These are phyloP conservation scores for Stegostoma tigrinum DNA, from an alignment of 2,113 vertebrate species.

Conservation along the genomic window DNA sequence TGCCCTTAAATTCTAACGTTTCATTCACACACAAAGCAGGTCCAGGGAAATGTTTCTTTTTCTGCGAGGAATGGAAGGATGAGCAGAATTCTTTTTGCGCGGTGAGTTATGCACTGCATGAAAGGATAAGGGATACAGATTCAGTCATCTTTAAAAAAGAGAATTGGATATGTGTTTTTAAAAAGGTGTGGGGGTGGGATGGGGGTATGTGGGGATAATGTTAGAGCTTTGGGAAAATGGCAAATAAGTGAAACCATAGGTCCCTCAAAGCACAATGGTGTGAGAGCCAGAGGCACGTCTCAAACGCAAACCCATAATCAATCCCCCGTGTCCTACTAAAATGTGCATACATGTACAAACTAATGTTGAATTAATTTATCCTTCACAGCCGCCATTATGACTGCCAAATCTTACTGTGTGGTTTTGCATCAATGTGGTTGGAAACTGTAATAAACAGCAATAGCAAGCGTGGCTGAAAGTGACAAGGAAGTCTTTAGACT, in stretches of 20 bases:
- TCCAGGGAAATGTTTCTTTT: background rate
- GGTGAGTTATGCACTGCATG: background rate
- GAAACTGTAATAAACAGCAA: background rate
- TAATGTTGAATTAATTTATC: background rate
- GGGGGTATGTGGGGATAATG: too few species aligned
- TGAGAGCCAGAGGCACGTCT: background rate
- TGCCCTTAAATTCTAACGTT: background rate
- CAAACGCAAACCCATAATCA: background rate
- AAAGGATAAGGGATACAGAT: background rate
- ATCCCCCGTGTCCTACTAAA: too few species aligned
- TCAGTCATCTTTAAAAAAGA: too few species aligned
- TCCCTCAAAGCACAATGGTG: too few species aligned
- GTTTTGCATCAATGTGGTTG: background rate
- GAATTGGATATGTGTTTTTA: too few species aligned
- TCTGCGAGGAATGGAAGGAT: background rate
- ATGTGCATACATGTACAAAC: background rate
- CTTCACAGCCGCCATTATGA: background rate
- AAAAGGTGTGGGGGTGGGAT: too few species aligned
- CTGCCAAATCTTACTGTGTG: background rate
- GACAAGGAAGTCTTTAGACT: too few species aligned
- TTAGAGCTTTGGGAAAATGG: too few species aligned
- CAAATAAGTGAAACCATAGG: too few species aligned
- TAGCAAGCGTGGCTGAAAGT: background rate
- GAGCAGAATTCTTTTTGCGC: background rate
- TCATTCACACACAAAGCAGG: background rate